Conservation (phyloP, 2,888 invertebrate species). For the Pristionchus exspectatus region DNA sequence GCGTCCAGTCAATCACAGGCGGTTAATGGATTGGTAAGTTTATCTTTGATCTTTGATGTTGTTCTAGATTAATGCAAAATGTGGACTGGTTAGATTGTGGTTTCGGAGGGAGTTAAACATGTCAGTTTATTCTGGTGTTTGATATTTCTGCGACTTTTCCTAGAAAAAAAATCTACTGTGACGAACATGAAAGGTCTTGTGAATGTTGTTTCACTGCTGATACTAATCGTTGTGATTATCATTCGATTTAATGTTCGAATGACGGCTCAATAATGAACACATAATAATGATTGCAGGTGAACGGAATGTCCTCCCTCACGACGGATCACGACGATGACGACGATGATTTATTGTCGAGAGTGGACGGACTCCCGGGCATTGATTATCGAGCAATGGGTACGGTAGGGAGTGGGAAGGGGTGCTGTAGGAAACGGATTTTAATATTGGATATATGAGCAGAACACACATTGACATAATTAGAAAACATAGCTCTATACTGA, state of each 20-base stretch:
- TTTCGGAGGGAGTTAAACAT: too few relatives aligned
- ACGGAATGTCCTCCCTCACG: neutral
- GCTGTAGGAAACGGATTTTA: too few relatives aligned
- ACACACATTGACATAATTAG: neutral
- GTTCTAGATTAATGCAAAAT: neutral
- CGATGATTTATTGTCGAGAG: slow-evolving; percentile 33
- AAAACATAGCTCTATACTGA: neutral
- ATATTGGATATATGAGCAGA: neutral
- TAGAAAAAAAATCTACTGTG: too few relatives aligned
- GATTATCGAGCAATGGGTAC: slow-evolving; percentile 39
- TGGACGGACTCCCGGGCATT: slow-evolving; percentile 18
- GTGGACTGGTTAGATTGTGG: neutral
- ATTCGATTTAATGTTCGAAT: too few relatives aligned
- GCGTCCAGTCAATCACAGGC: neutral
- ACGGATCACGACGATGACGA: neutral
- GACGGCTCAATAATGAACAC: neutral
- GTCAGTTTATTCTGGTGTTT: too few relatives aligned
- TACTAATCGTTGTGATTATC: neutral
- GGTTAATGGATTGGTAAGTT: slow-evolving; percentile 2
- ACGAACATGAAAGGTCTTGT: too few relatives aligned
- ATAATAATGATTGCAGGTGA: neutral
- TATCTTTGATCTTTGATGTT: neutral
- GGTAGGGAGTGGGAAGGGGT: neutral
- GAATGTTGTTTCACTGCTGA: neutral
- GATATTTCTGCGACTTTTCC: too few relatives aligned